Conservation (phyloP, 2,797 vertebrate genomes). For the Diglossa cyanea region DNA sequence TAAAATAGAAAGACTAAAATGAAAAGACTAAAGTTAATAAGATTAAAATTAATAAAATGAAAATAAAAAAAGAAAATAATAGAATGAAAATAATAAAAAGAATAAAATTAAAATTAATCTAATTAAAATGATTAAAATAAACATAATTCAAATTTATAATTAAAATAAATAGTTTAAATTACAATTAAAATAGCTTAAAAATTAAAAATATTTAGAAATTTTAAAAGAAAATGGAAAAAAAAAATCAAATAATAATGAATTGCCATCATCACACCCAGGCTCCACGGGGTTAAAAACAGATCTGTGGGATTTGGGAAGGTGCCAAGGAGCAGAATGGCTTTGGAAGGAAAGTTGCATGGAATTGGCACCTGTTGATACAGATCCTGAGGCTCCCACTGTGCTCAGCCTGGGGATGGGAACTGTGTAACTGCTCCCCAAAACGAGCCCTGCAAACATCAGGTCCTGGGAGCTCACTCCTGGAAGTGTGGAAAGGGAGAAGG, state of each 20-base stretch:
- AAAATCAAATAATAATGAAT: fast-evolving
- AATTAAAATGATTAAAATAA: not conserved
- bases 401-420: not conserved
- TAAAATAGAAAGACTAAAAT: not conserved
- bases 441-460: too few species aligned
- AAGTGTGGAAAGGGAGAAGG: not conserved
- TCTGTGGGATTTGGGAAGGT: not conserved
- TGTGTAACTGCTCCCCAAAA: not conserved
- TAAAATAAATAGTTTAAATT: not conserved
- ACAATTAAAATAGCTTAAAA: not conserved
- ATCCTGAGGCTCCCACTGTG: not conserved
- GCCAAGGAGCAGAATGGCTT: slow-evolving; percentile 33
- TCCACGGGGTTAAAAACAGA: not conserved
- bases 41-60: not conserved
- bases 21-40: not conserved
- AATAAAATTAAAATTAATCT: not conserved
- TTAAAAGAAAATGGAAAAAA: not conserved
- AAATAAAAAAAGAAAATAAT: not conserved
- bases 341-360: slow-evolving; percentile 1
- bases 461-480: too few species aligned
- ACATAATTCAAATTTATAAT: not conserved
- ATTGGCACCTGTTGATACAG: slow-evolving; percentile 45
- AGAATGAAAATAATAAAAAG: not conserved
- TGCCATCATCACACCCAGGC: fast-evolving
- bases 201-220: not conserved